Evolutionary conservation across 2,113 vertebrate species (phyloP).

Genomic region (Tamias sibiricus): DNA sequence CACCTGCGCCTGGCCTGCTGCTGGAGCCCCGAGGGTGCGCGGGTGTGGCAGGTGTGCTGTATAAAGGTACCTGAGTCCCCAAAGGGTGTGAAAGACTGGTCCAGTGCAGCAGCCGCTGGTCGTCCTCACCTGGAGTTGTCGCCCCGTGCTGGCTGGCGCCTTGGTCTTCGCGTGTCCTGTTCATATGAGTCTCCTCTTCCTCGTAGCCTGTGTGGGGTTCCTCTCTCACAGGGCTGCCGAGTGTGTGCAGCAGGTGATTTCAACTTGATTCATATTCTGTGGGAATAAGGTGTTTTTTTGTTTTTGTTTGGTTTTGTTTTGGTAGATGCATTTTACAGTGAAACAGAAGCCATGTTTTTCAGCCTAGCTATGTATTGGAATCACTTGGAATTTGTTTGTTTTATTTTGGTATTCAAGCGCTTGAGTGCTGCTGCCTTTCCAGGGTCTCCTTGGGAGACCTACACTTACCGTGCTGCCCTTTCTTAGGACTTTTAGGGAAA

Average conservation of each 20-base stretch:
- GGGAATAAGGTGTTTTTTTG: neutral
- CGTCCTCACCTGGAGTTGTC: neutral
- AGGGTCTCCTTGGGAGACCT: neutral
- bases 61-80: neutral
- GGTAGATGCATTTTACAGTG: neutral
- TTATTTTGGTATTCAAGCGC: too few relatives aligned
- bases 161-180: neutral
- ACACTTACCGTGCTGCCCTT: neutral
- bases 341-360: neutral
- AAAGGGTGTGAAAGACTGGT: neutral
- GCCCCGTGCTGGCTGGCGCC: neutral
- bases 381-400: neutral
- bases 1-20: too few relatives aligned
- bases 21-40: neutral
- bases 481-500: neutral
- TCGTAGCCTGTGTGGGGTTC: neutral
- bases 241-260: neutral
- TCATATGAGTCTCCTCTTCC: neutral
- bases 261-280: too few relatives aligned
- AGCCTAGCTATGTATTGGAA: neutral
- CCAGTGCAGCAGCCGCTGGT: fast-evolving
- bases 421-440: neutral
- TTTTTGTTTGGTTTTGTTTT: too few relatives aligned
- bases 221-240: neutral
- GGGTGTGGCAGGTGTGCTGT: fast-evolving